Base-by-base conservation (phyloP, 2,888 invertebrate genomes). In the Galeopsomyia nigrocyanea region DNA sequence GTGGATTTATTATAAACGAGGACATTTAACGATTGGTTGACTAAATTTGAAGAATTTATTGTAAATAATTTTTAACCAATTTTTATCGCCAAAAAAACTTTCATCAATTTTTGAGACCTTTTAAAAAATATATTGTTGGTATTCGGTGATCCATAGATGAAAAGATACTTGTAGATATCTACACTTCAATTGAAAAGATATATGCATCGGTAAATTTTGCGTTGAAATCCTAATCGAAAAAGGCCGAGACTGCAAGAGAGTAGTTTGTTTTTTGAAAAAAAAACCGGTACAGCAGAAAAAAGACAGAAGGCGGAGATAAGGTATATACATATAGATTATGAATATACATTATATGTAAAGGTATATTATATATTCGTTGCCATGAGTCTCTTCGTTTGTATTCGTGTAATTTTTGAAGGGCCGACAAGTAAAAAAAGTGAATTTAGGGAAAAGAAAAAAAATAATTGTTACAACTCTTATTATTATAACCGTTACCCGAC, bases 381-480 rank as follows among this genome's bases (percentile, higher is more conserved):
- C 60, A 74, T 72, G 68, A 73, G 73, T 74, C 73, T 76, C 75
- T 78, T 78, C 63, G 75, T 79, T 77, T 77, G 57, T 76, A 75
- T 76, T 75, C 71, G 75, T 78, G 76, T 77, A 77, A 77, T 76
- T 78, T 78, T 78, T 76, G 51, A 72, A 76, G 22, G 66, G 47
- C 31, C 53, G 66, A 31, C 19, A 51, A 62, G 51, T 26, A 46
- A 67, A 51, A 51, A 22, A 58, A 70, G 26, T n/a, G 50, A 50
- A 51, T 62, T 39, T 39, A 39, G 10, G 39, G 26, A 26, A 26
- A 39, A 39, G 39, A 39, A 39, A 39, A 39, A 39, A 39, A 77
- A 77, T 72, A 60, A 66, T 77, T 80, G 79, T 80, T 80, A 78
- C 51, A 79, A 79, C 75, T 79, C 75, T 79, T 76, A 39, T 53